phyloP scores from a whole-genome alignment of 2,113 vertebrate genomes.

The Camelus bactrianus region DNA sequence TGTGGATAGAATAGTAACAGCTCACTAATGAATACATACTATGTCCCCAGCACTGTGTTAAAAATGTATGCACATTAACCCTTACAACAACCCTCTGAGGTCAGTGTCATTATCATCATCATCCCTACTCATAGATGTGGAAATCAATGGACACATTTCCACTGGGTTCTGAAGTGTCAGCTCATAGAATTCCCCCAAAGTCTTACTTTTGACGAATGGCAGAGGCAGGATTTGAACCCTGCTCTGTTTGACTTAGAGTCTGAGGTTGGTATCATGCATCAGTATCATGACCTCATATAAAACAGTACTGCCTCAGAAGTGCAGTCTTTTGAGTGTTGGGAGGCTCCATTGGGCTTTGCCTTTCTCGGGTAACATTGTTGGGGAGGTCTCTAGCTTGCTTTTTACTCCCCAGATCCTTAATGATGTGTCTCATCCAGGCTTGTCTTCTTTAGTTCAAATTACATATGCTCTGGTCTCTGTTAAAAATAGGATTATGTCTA shows the following conservation, averaged over 20 bases:
- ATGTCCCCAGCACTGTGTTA: not conserved
- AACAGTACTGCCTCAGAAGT: not conserved
- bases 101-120: not conserved
- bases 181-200: not conserved
- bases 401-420: not conserved
- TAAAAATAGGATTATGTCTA: not conserved
- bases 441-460: not conserved
- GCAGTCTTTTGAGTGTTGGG: not conserved
- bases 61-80: not conserved
- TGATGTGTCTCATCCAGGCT: not conserved
- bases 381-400: not conserved
- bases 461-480: not conserved
- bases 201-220: not conserved
- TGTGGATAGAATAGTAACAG: not conserved
- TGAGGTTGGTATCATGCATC: not conserved
- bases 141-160: not conserved
- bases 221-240: not conserved
- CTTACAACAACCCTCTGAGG: not conserved
- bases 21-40: not conserved
- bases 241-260: not conserved
- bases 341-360: not conserved
- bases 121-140: not conserved
- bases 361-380: not conserved
- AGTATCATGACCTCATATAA: not conserved
- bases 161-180: not conserved